Percentiles rank a stretch among this genome's conserved stretches.
phyloP scores from a whole-genome alignment of 1,140 invertebrate species.

The Andrena cerasifolii region DNA sequence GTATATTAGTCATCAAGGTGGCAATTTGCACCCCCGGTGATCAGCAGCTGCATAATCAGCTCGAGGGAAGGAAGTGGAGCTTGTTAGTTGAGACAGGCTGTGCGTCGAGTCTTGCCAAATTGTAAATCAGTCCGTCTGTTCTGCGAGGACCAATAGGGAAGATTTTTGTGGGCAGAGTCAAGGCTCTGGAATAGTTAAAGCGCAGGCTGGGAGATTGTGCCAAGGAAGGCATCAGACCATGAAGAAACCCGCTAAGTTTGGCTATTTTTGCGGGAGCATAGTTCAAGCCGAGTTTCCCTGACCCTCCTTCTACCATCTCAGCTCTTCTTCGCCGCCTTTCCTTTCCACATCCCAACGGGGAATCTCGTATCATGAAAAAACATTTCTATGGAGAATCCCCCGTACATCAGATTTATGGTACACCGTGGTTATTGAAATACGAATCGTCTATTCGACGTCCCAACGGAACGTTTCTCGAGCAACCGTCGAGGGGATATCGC shows the following conservation, averaged over 20 bases:
- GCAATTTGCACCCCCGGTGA: no score
- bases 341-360: background rate
- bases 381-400: no score
- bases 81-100: slow-evolving; percentile 5
- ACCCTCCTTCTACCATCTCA: background rate
- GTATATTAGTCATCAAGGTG: no score
- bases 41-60: no score
- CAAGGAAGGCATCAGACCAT: slow-evolving; percentile 34
- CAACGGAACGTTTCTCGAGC: background rate
- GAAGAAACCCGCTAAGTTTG: slow-evolving; percentile 32
- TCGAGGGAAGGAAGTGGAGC: background rate
- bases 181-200: slow-evolving; percentile 37
- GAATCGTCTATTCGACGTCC: no score
- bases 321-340: background rate
- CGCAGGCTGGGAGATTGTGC: slow-evolving; percentile 12
- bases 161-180: slow-evolving; percentile 17
- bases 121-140: slow-evolving; percentile 21
- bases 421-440: no score
- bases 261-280: slow-evolving; percentile 34
- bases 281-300: background rate
- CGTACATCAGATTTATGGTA: no score
- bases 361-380: no score
- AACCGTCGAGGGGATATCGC: no score
- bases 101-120: slow-evolving; percentile 27
- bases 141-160: slow-evolving; percentile 14